phyloP scores from a whole-genome alignment of 2,113 vertebrate genomes.

The Atrichornis clamosus region DNA sequence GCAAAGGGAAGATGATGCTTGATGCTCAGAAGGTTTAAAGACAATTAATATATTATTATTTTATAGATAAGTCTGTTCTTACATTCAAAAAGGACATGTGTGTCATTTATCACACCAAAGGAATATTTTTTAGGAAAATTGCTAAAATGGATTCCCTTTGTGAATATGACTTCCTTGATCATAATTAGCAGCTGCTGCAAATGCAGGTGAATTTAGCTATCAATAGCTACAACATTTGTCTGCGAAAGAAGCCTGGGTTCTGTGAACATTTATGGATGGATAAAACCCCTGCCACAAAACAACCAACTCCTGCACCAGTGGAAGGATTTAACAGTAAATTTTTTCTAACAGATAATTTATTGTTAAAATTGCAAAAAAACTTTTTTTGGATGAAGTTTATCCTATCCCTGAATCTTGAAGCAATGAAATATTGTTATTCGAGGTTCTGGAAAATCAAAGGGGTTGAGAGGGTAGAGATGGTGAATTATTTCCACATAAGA shows the following conservation, averaged over 20 bases:
- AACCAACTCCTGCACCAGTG: background rate
- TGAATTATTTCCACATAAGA: background rate
- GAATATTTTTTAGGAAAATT: background rate
- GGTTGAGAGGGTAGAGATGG: rapidly evolving
- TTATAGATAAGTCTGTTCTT: background rate
- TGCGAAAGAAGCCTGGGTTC: background rate
- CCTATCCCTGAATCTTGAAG: background rate
- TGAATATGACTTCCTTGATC: background rate
- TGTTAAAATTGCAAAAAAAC: background rate
- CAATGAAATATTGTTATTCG: background rate
- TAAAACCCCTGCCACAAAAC: background rate
- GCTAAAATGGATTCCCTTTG: background rate
- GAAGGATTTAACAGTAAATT: background rate
- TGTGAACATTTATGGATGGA: background rate
- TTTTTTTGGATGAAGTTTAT: background rate
- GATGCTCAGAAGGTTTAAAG: background rate
- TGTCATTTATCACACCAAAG: background rate
- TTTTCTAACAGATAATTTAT: background rate
- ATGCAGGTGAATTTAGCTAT: background rate
- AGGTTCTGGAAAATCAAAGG: background rate
- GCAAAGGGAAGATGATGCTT: background rate
- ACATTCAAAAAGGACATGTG: background rate
- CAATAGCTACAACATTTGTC: background rate
- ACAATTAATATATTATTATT: background rate
- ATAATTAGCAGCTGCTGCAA: background rate